Base-by-base conservation (phyloP, 2,113 vertebrate species). In the Chrysemys picta region DNA sequence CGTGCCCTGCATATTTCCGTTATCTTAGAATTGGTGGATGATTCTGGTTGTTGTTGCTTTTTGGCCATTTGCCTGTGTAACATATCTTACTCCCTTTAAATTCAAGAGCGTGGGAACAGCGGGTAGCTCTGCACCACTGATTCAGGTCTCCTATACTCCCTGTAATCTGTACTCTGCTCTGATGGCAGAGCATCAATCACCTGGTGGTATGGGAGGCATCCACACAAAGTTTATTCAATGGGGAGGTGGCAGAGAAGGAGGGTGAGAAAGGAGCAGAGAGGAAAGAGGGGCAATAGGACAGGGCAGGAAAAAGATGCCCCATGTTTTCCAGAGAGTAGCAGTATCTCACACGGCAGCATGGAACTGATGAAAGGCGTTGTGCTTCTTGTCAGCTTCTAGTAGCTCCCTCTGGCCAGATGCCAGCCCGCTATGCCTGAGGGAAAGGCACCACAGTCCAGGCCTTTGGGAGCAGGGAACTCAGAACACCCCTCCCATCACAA, bases 61-160 rank as follows among this genome's bases (percentile, higher is more conserved):
- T 92, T 92, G 95, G 93, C 93, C 29, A 0, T 2, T 38, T 88
- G 95, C 94, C 96, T 65, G 27, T 1, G 4, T 3, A 1, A 91
- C 2, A 0, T 10, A 2, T 25, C 2, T 0, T 0, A 6, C 76
- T 65, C 90, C 90, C n/a, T 83, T 42, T 76, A 24, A 79, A 69
- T 38, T 25, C 13, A 0, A 78, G 87, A 12, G 2, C 10, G 5
- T 93, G 96, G 94, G 96, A 97, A 97, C 14, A 82, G 85, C 56
- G 38, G 16, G 59, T 52, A 1, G n/a, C 80, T 53, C 1, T 1
- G 29, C 88, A 53, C 5, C 0, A 1, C 72, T 4, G 89, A 59
- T 87, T 49, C 52, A 45, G 84, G 84, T 53, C 89, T 80, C 81
- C 90, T 0, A 0, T 0, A 14, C 90, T 90, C 13, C 35, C 1